Percentiles rank a stretch among this genome's conserved stretches.
These are phyloP conservation scores for Arvicanthis niloticus DNA, from an alignment of 2,113 vertebrate genomes.

Conservation along the genomic window DNA sequence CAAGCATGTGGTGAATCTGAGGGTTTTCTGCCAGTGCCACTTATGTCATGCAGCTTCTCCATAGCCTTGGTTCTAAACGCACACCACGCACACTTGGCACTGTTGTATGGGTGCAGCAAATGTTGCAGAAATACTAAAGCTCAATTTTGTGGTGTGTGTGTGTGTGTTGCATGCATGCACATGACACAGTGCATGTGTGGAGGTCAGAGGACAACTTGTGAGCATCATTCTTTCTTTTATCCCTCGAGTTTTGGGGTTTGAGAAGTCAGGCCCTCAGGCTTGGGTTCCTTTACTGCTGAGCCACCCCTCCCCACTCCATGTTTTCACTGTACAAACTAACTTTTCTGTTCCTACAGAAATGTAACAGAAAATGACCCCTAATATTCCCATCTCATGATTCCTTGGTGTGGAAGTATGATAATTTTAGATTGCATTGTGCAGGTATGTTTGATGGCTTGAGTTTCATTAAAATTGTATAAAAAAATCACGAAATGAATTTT, in stretches of 20 bases:
- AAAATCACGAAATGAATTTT: neutral
- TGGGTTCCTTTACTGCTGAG: neutral
- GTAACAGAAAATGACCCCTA: neutral
- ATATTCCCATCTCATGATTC: neutral
- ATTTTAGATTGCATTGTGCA: neutral
- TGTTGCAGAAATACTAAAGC: neutral
- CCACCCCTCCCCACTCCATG: too few species aligned
- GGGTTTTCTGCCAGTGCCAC: neutral
- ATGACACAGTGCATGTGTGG: neutral
- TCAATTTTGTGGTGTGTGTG: neutral
- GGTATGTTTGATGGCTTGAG: neutral
- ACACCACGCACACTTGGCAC: neutral
- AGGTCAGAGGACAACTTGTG: neutral
- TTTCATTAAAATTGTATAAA: neutral
- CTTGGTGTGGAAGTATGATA: neutral
- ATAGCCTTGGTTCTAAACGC: neutral
- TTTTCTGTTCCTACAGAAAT: neutral
- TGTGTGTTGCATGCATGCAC: neutral
- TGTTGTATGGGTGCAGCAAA: neutral
- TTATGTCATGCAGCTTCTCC: too few species aligned
- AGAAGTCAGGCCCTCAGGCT: neutral
- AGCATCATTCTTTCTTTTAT: neutral
- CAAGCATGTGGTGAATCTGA: neutral
- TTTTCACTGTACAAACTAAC: neutral
- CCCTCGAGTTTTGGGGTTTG: too few species aligned